These are phyloP conservation scores for Epinotia brunnichana DNA, from an alignment of 2,888 invertebrate species.

Conservation along the genomic window DNA sequence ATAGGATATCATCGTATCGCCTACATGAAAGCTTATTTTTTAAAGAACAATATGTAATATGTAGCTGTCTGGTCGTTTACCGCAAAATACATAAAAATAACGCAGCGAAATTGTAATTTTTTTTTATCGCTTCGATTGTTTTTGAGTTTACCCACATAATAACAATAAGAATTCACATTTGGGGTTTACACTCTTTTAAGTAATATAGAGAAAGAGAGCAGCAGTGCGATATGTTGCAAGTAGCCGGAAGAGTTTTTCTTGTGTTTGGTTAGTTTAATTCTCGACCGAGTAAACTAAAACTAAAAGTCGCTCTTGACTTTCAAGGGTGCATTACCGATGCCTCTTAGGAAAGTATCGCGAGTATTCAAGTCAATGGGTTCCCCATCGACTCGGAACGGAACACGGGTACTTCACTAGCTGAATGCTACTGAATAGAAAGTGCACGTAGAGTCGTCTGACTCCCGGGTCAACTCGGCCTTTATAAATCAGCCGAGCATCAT, in stretches of 20 bases:
- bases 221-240: neutral
- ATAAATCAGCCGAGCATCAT: constrained; percentile 46
- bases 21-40: too few relatives aligned
- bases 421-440: constrained; percentile 53
- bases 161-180: neutral
- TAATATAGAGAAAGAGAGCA: neutral
- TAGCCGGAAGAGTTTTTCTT: neutral
- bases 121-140: too few relatives aligned
- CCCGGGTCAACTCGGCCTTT: constrained; percentile 49
- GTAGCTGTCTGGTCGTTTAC: too few relatives aligned
- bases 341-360: constrained; percentile 29
- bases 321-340: constrained; percentile 27
- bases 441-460: constrained; percentile 42
- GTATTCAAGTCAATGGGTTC: constrained; percentile 19
- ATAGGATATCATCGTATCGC: too few relatives aligned
- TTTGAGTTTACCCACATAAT: too few relatives aligned
- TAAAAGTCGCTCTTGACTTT: constrained; percentile 15
- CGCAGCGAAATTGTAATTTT: too few relatives aligned
- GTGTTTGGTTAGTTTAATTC: neutral
- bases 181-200: neutral
- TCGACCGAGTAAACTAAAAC: neutral
- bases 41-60: too few relatives aligned
- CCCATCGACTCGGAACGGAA: constrained; percentile 20
- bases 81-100: too few relatives aligned
- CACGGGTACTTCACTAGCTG: constrained; percentile 35